A percentile compares a stretch with the other conserved stretches of the same genome.
Evolutionary conservation across 2,888 invertebrate species (phyloP).

Genomic region (Tetheella fluctuosa): DNA sequence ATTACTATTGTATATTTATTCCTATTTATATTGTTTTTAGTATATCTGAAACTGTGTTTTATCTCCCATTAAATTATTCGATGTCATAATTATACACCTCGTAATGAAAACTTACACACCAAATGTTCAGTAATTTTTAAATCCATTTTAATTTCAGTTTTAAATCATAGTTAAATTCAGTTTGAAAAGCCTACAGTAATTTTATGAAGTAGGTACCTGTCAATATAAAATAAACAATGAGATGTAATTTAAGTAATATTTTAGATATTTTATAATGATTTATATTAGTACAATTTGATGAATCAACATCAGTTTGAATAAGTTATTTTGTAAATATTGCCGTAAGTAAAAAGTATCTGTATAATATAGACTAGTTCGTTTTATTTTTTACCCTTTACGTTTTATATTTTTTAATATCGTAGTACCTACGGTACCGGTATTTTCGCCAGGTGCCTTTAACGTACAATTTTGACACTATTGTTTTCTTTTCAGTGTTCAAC

Average conservation of each 20-base stretch:
- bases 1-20: slow-evolving; percentile 6
- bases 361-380: not conserved
- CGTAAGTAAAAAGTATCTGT: slow-evolving; percentile 24
- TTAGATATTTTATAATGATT: slow-evolving; percentile 16
- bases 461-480: too few relatives aligned
- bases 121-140: not conserved
- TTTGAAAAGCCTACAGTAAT: not conserved
- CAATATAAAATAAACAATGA: not conserved
- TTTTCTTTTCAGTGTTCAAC: too few relatives aligned
- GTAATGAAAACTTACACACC: not conserved
- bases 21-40: not conserved
- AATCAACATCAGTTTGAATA: slow-evolving; percentile 20
- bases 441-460: too few relatives aligned
- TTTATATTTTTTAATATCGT: too few relatives aligned
- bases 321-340: slow-evolving; percentile 34
- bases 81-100: not conserved
- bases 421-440: too few relatives aligned
- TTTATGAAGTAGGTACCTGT: not conserved
- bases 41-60: not conserved
- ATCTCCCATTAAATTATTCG: not conserved
- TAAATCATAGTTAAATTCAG: not conserved
- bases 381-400: not conserved
- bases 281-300: slow-evolving; percentile 32
- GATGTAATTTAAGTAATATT: not conserved
- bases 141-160: not conserved